Percentiles rank a stretch among this genome's conserved stretches.
Evolutionary conservation across 2,797 vertebrate genomes (phyloP).

Genomic region (Peromyscus eremicus): DNA sequence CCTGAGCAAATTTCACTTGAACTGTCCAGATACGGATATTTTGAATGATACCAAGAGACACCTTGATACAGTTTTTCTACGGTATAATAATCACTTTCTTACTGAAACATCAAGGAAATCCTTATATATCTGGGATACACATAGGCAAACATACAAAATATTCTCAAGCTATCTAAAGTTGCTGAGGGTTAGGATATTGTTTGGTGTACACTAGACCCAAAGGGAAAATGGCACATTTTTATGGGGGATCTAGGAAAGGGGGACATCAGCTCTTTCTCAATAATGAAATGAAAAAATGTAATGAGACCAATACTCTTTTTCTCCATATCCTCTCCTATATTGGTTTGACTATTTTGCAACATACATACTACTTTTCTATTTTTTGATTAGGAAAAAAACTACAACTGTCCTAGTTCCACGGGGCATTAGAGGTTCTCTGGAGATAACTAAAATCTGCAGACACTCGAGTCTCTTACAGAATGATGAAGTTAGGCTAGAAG

Average conservation of each 20-base stretch:
- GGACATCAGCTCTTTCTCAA: background rate
- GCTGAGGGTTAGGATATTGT: background rate
- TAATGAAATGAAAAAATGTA: background rate
- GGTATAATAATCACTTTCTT: background rate
- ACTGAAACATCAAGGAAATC: constrained; percentile 33
- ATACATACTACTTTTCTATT: background rate
- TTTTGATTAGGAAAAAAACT: background rate
- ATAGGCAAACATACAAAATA: background rate
- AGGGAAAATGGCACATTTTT: background rate
- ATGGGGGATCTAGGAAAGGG: too few species aligned
- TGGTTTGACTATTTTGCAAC: background rate
- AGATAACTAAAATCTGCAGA: background rate
- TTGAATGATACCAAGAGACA: background rate
- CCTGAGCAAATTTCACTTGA: background rate
- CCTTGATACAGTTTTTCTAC: background rate
- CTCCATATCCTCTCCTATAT: background rate
- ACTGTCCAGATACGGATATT: background rate
- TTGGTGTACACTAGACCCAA: background rate
- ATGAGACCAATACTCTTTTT: background rate
- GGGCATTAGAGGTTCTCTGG: background rate
- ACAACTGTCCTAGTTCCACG: background rate
- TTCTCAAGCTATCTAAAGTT: background rate
- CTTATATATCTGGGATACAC: background rate
- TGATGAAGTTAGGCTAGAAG: background rate
- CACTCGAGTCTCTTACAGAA: background rate